Conservation (phyloP, 1,140 invertebrate species). For the Choristoneura fumiferana region DNA sequence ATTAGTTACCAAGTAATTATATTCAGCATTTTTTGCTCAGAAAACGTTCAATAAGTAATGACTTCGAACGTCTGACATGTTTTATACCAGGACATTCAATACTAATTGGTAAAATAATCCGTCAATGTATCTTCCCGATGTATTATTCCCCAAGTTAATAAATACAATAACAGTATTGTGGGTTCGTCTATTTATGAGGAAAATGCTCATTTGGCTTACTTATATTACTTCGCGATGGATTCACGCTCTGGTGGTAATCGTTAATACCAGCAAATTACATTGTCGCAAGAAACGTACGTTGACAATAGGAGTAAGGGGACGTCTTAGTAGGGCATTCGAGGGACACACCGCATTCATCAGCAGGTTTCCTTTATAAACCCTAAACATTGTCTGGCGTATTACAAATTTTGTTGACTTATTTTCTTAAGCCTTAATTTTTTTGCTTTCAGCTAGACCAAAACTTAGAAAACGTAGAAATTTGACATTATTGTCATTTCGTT, state of each 20-base stretch:
- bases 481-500: no score
- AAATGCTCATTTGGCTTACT: constrained; percentile 15
- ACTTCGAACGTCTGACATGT: no score
- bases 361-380: no score
- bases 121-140: constrained; percentile 1
- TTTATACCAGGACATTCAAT: neutral
- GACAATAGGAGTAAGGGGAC: no score
- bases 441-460: no score
- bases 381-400: no score
- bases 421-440: no score
- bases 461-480: no score
- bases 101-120: constrained; percentile 17
- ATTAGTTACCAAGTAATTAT: constrained; percentile 50
- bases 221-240: constrained; percentile 17
- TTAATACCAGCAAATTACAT: constrained; percentile 19
- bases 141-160: neutral
- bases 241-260: constrained; percentile 8
- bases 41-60: no score
- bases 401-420: no score
- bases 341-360: no score
- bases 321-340: no score
- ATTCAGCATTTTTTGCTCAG: constrained; percentile 40
- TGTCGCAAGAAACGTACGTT: neutral
- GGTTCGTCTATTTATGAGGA: constrained; percentile 7
- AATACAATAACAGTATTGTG: constrained; percentile 10